Conservation (phyloP, 2,113 vertebrate genomes). For the Sceloporus tristichus region DNA sequence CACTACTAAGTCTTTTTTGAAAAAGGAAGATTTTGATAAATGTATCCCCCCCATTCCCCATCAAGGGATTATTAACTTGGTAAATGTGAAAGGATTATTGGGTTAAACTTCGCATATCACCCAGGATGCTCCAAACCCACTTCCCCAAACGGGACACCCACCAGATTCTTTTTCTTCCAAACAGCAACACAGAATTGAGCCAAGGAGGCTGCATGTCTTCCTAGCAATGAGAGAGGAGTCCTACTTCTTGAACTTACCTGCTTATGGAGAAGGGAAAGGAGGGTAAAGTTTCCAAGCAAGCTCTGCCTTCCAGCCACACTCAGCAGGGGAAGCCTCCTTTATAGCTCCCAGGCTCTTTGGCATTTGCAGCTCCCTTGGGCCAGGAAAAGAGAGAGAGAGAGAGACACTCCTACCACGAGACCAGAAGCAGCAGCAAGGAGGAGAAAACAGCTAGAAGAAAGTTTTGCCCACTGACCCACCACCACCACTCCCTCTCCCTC, state of each 20-base stretch:
- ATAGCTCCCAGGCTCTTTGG: slow-evolving; percentile 36
- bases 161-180: not conserved
- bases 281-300: not conserved
- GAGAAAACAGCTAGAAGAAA: slow-evolving; percentile 67
- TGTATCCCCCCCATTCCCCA: not conserved
- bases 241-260: slow-evolving; percentile 55
- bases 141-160: not conserved
- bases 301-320: slow-evolving; percentile 30
- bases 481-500: not conserved
- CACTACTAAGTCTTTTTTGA: too few species aligned
- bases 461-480: slow-evolving; percentile 61
- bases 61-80: not conserved
- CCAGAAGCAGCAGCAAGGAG: slow-evolving; percentile 36
- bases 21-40: not conserved
- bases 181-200: not conserved
- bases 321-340: slow-evolving; percentile 16
- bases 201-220: not conserved
- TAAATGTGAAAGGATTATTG: too few species aligned
- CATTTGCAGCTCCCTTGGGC: slow-evolving; percentile 32
- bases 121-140: not conserved
- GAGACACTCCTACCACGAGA: slow-evolving; percentile 49
- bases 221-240: not conserved
- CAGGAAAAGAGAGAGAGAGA: slow-evolving; percentile 1
- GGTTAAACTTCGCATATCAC: not conserved
- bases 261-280: not conserved